Percentiles rank a stretch among this genome's conserved stretches.
Conservation (phyloP, 1,140 invertebrate species). For the Caenorhabditis inopinata region DNA sequence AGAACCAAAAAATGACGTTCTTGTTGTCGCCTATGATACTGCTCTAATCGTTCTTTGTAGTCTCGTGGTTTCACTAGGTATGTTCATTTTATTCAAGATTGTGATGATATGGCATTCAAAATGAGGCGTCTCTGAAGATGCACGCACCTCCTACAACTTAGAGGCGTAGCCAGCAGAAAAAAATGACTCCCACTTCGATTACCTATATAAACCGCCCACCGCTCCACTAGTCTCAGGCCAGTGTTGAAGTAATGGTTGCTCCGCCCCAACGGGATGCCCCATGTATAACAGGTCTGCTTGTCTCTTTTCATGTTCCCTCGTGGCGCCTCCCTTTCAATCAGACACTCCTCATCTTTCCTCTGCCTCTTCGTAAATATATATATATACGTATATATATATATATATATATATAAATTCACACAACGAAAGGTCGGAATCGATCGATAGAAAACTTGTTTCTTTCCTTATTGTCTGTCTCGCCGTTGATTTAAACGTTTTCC, state of each 20-base stretch:
- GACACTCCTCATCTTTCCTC: background rate
- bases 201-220: slow-evolving; percentile 17
- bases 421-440: slow-evolving; percentile 7
- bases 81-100: background rate
- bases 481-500: background rate
- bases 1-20: background rate
- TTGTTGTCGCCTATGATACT: background rate
- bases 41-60: slow-evolving; percentile 15
- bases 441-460: slow-evolving; percentile 11
- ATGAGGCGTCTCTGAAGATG: no score
- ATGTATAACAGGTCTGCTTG: background rate
- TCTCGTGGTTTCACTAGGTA: slow-evolving; percentile 3
- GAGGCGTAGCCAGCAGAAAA: slow-evolving; percentile 8
- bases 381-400: no score
- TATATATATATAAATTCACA: no score
- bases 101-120: background rate
- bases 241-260: background rate
- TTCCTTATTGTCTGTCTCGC: background rate
- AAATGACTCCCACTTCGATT: slow-evolving; percentile 17
- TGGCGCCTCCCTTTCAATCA: slow-evolving; percentile 9
- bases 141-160: background rate
- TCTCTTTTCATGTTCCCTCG: background rate
- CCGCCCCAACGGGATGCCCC: background rate
- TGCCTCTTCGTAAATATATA: slow-evolving; percentile 7
- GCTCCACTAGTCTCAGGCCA: background rate